Percentiles rank a stretch among this genome's conserved stretches.
Conservation (phyloP, 2,113 vertebrate genomes). For the Nerophis ophidion region DNA sequence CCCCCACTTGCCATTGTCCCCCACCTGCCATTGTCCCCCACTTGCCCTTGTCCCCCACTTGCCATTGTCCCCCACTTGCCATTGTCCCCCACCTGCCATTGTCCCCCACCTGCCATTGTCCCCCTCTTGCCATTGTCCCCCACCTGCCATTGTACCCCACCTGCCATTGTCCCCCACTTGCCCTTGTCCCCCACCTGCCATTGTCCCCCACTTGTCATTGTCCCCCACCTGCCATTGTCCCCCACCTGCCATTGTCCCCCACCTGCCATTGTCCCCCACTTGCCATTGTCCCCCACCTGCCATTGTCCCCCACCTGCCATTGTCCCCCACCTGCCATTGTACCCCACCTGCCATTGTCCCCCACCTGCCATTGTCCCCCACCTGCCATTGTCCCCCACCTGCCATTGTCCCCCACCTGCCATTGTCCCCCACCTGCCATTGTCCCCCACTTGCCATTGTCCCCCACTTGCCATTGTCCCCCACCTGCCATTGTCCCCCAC, state of each 20-base stretch:
- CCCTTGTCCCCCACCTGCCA: constrained; percentile 70
- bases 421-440: constrained; percentile 52
- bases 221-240: constrained; percentile 64
- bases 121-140: too few relatives aligned
- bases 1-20: constrained; percentile 53
- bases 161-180: constrained; percentile 58
- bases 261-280: constrained; percentile 60
- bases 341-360: constrained; percentile 63
- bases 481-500: too few relatives aligned
- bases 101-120: constrained; percentile 65
- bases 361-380: constrained; percentile 62
- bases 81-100: too few relatives aligned
- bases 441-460: constrained; percentile 65
- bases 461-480: too few relatives aligned
- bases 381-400: constrained; percentile 59
- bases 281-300: too few relatives aligned
- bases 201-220: constrained; percentile 52
- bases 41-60: constrained; percentile 70
- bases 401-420: constrained; percentile 70
- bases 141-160: too few relatives aligned
- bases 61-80: constrained; percentile 55
- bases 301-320: constrained; percentile 69
- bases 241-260: constrained; percentile 60
- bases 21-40: constrained; percentile 61
- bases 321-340: constrained; percentile 52